Percentiles rank a stretch among this genome's conserved stretches.
These are phyloP conservation scores for Chironomus tepperi DNA, from an alignment of 1,140 invertebrate genomes.

Conservation along the genomic window DNA sequence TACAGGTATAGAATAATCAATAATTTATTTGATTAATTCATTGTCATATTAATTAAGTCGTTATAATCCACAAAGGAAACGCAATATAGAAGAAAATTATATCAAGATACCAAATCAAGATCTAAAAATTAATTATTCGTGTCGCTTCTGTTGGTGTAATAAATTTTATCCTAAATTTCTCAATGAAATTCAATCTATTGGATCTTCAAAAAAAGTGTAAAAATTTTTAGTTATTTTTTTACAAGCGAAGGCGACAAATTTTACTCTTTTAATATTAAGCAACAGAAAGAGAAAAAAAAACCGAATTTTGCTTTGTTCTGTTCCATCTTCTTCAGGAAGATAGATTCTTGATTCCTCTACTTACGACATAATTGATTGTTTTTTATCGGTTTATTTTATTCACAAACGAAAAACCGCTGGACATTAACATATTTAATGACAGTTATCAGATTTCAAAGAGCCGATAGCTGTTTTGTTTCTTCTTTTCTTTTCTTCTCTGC, in stretches of 20 bases:
- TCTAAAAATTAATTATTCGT: not conserved
- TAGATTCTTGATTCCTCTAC: no score
- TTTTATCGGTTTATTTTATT: no score
- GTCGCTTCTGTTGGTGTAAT: not conserved
- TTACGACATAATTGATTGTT: no score
- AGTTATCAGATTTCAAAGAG: slow-evolving; percentile 5
- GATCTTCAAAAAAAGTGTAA: no score
- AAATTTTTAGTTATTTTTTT: no score
- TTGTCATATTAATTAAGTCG: not conserved
- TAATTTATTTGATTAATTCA: not conserved
- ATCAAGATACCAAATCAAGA: not conserved
- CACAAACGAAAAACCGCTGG: not conserved
- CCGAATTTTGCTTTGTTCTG: no score
- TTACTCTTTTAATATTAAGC: no score
- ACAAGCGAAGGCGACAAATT: no score
- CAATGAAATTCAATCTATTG: not conserved
- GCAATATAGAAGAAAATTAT: not conserved
- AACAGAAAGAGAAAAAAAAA: no score
- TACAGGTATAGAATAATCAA: not conserved
- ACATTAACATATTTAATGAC: slow-evolving; percentile 14
- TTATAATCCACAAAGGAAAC: not conserved
- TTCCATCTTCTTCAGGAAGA: no score
- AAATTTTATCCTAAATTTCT: not conserved
- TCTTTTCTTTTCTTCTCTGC: no score
- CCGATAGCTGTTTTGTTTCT: no score